Evolutionary conservation across 1,140 invertebrate species (phyloP), one percentile per base, ranked within the genome.

Genomic region (Elysia chlorotica): DNA sequence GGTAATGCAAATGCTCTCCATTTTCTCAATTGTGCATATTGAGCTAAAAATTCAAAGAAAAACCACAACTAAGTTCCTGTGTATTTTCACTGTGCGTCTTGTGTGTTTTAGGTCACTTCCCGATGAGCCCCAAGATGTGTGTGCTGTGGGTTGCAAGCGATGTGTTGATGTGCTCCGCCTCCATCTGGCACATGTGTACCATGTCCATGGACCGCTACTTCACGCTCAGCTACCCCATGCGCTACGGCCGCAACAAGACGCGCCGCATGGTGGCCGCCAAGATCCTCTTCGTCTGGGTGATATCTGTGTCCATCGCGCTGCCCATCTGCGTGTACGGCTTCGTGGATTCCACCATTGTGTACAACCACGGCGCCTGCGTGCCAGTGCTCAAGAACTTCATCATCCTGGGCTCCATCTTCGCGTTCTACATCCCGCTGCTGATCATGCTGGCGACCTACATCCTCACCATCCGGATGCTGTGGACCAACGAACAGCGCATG

Each of bases 101-200:
- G n/a, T n/a, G n/a, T n/a, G n/a, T 90, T 89, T 19, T 90, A 97
- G 96, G 95, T 63, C 93, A 94, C 86, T 98, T 96, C 94, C 95
- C 95, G 17, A 92, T 97, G 79, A 93, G 93, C 14, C 90, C 93
- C 56, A 90, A 91, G 48, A 94, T 95, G 91, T 98, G 96, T 88
- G 95, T 96, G 84, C 91, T 97, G 38, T 97, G 97, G 90, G 93
- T 95, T 62, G 96, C 95, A 1, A 95, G 94, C 76, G 96, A 98
- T 86, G 96, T 98, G n/a, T 89, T 97, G 36, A 94, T 95, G 66
- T 98, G 96, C 83, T n/a, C n/a, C n/a, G n/a, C n/a, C n/a, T n/a
- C n/a, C 80, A 98, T 98, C 83, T 93, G 97, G 91, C 96, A 98
- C 90, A 97, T 98, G 95, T 96, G 95, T 85, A 96, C 95, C 88